Evolutionary conservation across 2,888 invertebrate species (phyloP).

Genomic region (Xestia rhomboidea): DNA sequence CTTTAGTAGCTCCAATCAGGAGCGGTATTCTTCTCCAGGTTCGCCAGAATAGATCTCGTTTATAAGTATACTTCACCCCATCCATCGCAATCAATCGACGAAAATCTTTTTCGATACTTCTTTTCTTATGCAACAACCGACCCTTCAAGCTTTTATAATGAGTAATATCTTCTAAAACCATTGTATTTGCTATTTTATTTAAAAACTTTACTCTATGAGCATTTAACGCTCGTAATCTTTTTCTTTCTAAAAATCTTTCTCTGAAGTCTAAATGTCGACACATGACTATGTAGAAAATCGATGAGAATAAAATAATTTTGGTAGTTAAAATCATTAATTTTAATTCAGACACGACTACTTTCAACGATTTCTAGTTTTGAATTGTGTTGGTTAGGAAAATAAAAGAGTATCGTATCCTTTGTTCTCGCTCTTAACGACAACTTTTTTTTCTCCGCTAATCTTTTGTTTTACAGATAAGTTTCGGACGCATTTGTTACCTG

Average conservation of each 20-base stretch:
- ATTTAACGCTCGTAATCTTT: conserved; percentile 57
- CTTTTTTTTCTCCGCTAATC: not conserved
- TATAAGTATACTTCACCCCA: conserved; percentile 76
- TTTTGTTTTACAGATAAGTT: not conserved
- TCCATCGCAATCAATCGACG: conserved; percentile 74
- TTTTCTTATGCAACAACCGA: conserved; percentile 48
- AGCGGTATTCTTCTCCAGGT: conserved; percentile 78
- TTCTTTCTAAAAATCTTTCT: conserved; percentile 65
- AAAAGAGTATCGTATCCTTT: conserved; percentile 10
- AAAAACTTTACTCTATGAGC: conserved; percentile 47
- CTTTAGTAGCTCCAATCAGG: conserved; percentile 53
- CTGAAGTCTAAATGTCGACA: conserved; percentile 56
- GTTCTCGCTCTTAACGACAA: conserved; percentile 11
- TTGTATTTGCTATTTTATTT: conserved; percentile 64
- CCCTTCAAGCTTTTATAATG: conserved; percentile 67
- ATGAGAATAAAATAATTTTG: conserved; percentile 3
- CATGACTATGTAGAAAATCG: conserved; percentile 16
- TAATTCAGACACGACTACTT: conserved; percentile 36
- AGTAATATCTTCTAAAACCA: conserved; percentile 71
- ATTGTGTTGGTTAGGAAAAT: conserved; percentile 28
- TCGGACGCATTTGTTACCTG: not conserved
- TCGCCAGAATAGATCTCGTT: conserved; percentile 79
- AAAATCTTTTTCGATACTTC: conserved; percentile 73
- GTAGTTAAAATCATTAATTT: conserved; percentile 24
- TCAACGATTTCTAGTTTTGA: conserved; percentile 8